These are phyloP conservation scores for Dione vanillae DNA, from an alignment of 2,888 invertebrate species.

Conservation along the genomic window DNA sequence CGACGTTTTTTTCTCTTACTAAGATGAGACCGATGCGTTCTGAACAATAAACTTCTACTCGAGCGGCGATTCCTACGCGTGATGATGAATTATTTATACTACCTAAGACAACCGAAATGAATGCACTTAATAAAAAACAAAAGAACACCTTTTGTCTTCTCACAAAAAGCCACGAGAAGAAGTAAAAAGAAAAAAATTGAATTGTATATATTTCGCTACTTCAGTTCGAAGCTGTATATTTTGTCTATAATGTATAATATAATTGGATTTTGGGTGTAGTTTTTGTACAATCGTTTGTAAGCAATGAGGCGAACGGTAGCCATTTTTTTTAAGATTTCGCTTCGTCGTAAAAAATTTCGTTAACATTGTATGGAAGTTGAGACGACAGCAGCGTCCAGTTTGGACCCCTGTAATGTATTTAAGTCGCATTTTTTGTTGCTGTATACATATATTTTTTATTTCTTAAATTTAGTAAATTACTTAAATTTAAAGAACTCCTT, in stretches of 20 bases:
- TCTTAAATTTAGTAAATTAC: too few relatives aligned
- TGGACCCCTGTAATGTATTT: background rate
- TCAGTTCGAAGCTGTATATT: constrained; percentile 10
- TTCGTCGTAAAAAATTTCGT: constrained; percentile 51
- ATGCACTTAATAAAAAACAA: constrained; percentile 80
- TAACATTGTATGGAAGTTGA: constrained; percentile 52
- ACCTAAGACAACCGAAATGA: constrained; percentile 79
- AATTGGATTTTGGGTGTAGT: constrained; percentile 64
- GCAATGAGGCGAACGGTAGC: constrained; percentile 69
- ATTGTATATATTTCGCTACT: constrained; percentile 3
- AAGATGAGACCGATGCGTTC: constrained; percentile 15
- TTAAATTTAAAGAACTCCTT: too few relatives aligned
- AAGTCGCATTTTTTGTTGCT: constrained; percentile 11
- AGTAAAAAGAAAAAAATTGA: constrained; percentile 79
- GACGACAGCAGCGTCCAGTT: constrained; percentile 51
- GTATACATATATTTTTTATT: background rate
- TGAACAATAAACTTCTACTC: constrained; percentile 69
- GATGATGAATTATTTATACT: constrained; percentile 83
- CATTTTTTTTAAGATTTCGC: constrained; percentile 57
- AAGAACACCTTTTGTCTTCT: constrained; percentile 61
- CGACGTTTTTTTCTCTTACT: constrained; percentile 11
- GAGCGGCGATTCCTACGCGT: constrained; percentile 68
- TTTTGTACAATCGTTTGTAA: constrained; percentile 76
- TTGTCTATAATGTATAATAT: constrained; percentile 56
- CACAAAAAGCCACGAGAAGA: constrained; percentile 66